phyloP scores from a whole-genome alignment of 1,140 invertebrate species.

The Saxidomus purpurata region DNA sequence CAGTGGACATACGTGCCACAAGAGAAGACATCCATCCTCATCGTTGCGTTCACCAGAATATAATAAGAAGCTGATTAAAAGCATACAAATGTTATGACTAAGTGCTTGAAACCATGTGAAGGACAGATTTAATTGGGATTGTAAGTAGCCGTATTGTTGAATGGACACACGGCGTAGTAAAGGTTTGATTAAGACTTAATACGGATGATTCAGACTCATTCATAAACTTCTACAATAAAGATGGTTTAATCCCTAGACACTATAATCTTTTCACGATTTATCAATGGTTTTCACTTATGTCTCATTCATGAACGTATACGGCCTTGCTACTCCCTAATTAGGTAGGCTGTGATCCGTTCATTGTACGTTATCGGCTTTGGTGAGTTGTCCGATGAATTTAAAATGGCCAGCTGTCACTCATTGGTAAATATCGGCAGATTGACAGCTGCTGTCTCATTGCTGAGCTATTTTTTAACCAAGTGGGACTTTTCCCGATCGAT shows the following conservation, averaged over 20 bases:
- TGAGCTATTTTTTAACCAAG: background rate
- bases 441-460: background rate
- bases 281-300: background rate
- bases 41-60: no score
- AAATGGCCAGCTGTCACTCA: background rate
- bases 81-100: background rate
- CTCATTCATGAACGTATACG: background rate
- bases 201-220: conserved; percentile 17
- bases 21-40: no score
- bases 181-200: background rate
- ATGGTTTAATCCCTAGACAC: background rate
- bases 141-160: background rate
- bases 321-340: background rate
- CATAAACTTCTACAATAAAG: background rate
- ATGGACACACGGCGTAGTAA: background rate
- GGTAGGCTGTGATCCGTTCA: background rate
- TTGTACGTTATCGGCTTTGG: background rate
- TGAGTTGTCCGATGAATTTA: background rate
- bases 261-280: background rate
- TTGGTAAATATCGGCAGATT: background rate
- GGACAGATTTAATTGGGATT: background rate
- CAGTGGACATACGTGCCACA: no score
- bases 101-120: background rate
- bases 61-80: no score
- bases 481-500: background rate